A percentile compares a stretch with the other conserved stretches of the same genome.
These are phyloP conservation scores for Lasioglossum albipes DNA, from an alignment of 1,140 invertebrate species.

Conservation along the genomic window DNA sequence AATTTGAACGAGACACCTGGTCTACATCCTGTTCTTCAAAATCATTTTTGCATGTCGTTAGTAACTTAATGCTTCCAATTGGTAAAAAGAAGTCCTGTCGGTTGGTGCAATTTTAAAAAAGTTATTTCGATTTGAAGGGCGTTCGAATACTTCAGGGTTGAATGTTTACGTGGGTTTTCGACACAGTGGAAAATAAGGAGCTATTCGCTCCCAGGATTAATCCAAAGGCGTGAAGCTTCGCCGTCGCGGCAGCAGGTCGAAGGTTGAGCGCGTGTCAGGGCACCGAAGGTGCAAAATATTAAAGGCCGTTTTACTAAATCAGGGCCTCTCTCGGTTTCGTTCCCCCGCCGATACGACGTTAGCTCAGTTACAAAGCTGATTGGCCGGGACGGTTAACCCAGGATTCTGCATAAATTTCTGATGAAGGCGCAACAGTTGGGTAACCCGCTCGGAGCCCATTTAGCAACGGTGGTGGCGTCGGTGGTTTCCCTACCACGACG, in stretches of 20 bases:
- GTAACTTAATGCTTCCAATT: too few species aligned
- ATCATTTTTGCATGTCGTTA: too few species aligned
- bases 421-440: conserved; percentile 75
- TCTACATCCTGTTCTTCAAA: too few species aligned
- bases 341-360: conserved; percentile 57
- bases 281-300: conserved; percentile 61
- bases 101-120: too few species aligned
- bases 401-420: conserved; percentile 73
- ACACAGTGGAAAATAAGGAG: not conserved
- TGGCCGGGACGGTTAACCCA: conserved; percentile 68
- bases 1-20: too few species aligned
- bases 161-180: not conserved
- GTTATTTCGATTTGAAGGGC: too few species aligned
- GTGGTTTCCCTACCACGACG: conserved; percentile 46
- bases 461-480: conserved; percentile 55
- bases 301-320: conserved; percentile 70
- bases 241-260: not conserved
- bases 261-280: conserved; percentile 4
- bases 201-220: too few species aligned
- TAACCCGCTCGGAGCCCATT: conserved; percentile 65
- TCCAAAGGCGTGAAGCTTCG: not conserved
- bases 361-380: conserved; percentile 71
- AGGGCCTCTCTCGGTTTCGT: conserved; percentile 40
- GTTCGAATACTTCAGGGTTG: too few species aligned
- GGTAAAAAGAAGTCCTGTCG: too few species aligned